Base-by-base conservation (phyloP, 2,113 vertebrate species). In the Rhodinocichla rosea region DNA sequence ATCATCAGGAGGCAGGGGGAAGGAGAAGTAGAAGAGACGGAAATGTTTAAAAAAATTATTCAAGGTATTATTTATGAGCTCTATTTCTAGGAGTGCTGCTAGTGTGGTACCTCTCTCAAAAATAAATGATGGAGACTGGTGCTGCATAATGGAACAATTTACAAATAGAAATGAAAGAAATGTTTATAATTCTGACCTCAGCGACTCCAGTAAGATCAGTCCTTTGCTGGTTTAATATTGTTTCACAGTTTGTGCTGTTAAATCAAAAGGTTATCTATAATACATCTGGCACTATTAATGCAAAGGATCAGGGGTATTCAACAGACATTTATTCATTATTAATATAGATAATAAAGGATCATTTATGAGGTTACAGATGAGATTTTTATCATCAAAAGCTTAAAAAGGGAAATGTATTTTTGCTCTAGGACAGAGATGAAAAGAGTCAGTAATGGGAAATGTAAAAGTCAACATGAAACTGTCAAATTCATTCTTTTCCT, bases 281-380 rank as follows among this genome's bases (percentile, higher is more conserved):
- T 98, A 98, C 97, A 98, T 98, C 97, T 98, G 98, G 96, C 67
- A 94, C 96, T 98, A 97, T 97, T 98, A 98, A 98, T 98, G 97
- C 96, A 98, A 97, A 98, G 97, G 97, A 98, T 97, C 96, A 98
- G 97, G 89, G 95, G 88, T 98, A 98, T 97, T 98, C 98, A 97
- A 98, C 97, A 98, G 98, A 98, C 98, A 98, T 98, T 98, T 98
- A 98, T 98, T 98, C 97, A 98, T 98, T 98, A 98, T 98, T 98
- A 98, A 98, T 98, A 98, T 96, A 98, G 98, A 98, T 98, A 98
- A 98, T 98, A 98, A 98, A 98, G 97, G 97, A 98, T 97, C 98
- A 98, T 98, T 98, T 98, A 98, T 97, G 98, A 98, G 97, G 95
- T 95, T 98, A 98, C 97, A 98, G 98, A 98, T 98, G 98, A 98